These are phyloP conservation scores for Eolophus roseicapilla DNA, from an alignment of 2,113 vertebrate genomes.

Conservation along the genomic window DNA sequence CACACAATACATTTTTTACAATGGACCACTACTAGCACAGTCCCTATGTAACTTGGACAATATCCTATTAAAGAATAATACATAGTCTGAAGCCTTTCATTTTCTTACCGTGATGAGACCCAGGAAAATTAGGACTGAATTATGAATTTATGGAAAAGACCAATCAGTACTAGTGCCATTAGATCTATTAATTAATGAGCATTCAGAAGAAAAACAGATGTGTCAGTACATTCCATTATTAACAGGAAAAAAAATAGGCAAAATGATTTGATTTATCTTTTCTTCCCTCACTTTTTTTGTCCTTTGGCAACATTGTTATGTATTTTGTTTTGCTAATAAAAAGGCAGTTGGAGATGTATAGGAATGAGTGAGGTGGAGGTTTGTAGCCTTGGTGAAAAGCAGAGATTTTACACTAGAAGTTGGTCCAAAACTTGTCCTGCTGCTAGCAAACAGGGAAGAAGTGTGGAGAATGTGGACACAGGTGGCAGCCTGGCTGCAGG, in stretches of 20 bases:
- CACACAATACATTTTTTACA: not conserved
- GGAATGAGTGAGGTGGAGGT: not conserved
- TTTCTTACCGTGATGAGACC: not conserved
- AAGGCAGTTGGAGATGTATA: not conserved
- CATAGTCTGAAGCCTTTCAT: not conserved
- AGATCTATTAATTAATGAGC: not conserved
- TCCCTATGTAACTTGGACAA: not conserved
- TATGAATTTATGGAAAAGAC: not conserved
- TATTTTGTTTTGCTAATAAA: not conserved
- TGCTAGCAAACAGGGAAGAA: not conserved
- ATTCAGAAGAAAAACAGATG: not conserved
- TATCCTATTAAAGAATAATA: not conserved
- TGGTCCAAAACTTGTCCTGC: not conserved
- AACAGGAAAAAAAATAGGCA: not conserved
- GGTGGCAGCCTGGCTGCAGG: not conserved
- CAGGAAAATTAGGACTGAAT: not conserved
- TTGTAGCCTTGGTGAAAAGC: not conserved
- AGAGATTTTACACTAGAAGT: not conserved
- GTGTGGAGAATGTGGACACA: not conserved
- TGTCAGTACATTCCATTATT: not conserved
- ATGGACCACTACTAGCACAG: not conserved
- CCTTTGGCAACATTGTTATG: not conserved
- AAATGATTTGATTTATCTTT: not conserved
- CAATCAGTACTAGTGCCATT: not conserved
- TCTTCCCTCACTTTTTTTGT: not conserved